Evolutionary conservation across 2,888 invertebrate genomes (phyloP).

Genomic region (Orthonychiurus folsomi): DNA sequence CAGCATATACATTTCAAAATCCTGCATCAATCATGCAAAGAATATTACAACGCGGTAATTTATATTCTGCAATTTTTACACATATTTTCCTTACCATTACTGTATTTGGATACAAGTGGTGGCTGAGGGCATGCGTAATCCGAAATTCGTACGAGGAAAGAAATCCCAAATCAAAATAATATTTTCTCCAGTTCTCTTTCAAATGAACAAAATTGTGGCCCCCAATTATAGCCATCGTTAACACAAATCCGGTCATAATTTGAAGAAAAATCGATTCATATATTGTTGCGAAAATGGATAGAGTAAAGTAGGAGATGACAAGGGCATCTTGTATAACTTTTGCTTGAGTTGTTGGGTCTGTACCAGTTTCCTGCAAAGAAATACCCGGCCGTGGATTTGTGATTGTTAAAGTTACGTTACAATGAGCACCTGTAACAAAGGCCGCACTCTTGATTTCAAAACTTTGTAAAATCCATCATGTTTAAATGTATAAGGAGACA

Average conservation of each 20-base stretch:
- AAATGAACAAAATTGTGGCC: conserved; percentile 43
- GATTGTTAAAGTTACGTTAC: background rate
- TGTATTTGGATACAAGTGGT: conserved; percentile 42
- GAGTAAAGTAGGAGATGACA: conserved; percentile 23
- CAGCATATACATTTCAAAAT: background rate
- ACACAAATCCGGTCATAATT: conserved; percentile 35
- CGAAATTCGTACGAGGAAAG: conserved; percentile 41
- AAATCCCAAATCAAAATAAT: conserved; percentile 40
- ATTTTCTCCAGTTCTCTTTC: conserved; percentile 41
- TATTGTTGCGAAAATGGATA: conserved; percentile 27
- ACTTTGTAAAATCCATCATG: conserved; percentile 41
- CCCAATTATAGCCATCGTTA: conserved; percentile 31
- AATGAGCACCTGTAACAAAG: conserved; percentile 31
- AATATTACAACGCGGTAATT: conserved; percentile 3
- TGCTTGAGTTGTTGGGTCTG: conserved; percentile 30
- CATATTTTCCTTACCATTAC: conserved; percentile 28
- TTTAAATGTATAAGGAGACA: conserved; percentile 41
- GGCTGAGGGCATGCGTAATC: conserved; percentile 41
- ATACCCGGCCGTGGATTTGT: background rate
- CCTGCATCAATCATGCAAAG: background rate
- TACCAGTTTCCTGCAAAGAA: conserved; percentile 31
- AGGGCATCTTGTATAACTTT: conserved; percentile 36
- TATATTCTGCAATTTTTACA: too few relatives aligned
- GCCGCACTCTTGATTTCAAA: conserved; percentile 32
- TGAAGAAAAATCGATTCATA: conserved; percentile 21